Evolutionary conservation across 2,888 invertebrate species (phyloP).

Genomic region (Busseola fusca): DNA sequence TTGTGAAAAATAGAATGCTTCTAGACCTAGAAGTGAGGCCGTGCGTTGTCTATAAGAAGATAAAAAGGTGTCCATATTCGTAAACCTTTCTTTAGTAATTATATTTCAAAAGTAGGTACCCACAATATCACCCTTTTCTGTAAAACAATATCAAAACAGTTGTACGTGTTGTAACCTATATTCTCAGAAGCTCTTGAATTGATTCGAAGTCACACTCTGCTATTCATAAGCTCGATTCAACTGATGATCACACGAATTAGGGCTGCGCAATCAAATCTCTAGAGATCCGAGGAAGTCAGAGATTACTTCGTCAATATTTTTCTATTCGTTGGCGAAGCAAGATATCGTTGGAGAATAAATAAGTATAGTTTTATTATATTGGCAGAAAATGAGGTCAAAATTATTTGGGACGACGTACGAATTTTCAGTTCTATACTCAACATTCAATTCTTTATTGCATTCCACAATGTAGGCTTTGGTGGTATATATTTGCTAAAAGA

Average conservation of each 20-base stretch:
- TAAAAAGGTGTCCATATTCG: neutral
- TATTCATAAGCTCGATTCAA: slow-evolving; percentile 26
- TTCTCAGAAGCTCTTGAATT: neutral
- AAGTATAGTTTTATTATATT: neutral
- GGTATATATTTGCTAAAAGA: too few species aligned
- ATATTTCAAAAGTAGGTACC: neutral
- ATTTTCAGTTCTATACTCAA: neutral
- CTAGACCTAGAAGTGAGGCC: neutral
- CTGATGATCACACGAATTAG: slow-evolving; percentile 17
- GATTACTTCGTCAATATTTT: slow-evolving; percentile 6
- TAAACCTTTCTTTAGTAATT: neutral
- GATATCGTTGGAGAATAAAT: neutral
- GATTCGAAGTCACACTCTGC: slow-evolving; percentile 3
- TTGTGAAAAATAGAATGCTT: neutral
- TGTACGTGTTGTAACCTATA: slow-evolving; percentile 5
- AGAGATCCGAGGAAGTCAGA: neutral
- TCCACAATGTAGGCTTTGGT: too few species aligned
- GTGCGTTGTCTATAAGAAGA: neutral
- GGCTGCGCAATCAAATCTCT: slow-evolving; percentile 8
- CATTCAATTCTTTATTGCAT: too few species aligned
- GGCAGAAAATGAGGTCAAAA: neutral
- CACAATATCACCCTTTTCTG: neutral
- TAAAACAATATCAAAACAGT: neutral
- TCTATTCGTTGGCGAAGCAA: neutral
- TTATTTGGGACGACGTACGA: neutral